phyloP scores from a whole-genome alignment of 2,797 vertebrate species.

The Gallinago nigripennis region DNA sequence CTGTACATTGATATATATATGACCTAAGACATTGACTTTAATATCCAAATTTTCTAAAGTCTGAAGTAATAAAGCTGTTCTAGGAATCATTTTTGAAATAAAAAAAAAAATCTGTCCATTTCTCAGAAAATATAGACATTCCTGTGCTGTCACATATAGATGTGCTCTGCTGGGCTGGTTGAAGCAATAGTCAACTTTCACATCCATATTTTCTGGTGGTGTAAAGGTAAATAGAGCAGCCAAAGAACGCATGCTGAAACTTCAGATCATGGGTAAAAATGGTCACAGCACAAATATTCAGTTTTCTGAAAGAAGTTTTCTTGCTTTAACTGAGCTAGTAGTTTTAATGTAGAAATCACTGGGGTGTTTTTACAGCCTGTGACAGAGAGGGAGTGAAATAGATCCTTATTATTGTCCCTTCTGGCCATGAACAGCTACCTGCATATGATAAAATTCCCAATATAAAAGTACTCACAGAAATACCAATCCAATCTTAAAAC shows the following conservation, averaged over 20 bases:
- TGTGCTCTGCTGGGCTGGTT: background rate
- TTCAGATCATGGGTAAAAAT: background rate
- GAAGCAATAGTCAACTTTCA: background rate
- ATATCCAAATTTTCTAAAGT: background rate
- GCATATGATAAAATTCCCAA: background rate
- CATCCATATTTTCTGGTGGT: background rate
- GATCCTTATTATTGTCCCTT: background rate
- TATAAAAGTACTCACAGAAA: background rate
- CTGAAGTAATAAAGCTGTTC: background rate
- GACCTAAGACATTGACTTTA: background rate
- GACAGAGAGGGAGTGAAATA: background rate
- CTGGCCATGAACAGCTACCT: background rate
- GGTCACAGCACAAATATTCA: background rate
- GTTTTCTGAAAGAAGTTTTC: background rate
- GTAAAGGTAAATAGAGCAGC: background rate
- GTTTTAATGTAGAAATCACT: background rate
- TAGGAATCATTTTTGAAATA: background rate
- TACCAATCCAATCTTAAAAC: background rate
- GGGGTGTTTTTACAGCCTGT: background rate
- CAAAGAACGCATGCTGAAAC: background rate
- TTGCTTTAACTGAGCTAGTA: background rate
- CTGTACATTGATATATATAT: background rate
- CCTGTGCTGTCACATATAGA: background rate
- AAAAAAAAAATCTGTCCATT: background rate
- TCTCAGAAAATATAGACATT: background rate